phyloP scores from a whole-genome alignment of 2,797 vertebrate genomes.

The Delichon dasypus region DNA sequence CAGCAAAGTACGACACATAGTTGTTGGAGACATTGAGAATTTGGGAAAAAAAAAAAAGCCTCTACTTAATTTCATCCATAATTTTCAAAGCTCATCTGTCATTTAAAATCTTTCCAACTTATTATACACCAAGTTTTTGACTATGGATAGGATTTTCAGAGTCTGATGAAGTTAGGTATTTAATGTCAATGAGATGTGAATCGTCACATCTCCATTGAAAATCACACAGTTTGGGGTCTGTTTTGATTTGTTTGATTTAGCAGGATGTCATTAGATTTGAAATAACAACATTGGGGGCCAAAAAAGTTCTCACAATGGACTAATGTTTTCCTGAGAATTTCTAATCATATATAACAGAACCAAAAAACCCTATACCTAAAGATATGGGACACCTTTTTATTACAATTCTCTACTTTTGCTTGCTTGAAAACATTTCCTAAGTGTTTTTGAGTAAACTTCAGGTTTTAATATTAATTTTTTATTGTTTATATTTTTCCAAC shows the following conservation, averaged over 20 bases:
- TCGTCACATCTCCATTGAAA: slow-evolving; percentile 1
- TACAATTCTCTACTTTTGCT: neutral
- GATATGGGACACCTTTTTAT: neutral
- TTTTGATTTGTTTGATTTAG: slow-evolving; percentile 46
- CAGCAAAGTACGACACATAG: slow-evolving; percentile 4
- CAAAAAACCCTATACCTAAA: neutral
- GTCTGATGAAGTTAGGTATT: slow-evolving; percentile 5
- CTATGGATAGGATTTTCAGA: slow-evolving; percentile 4
- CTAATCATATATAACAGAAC: neutral
- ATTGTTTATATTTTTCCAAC: neutral
- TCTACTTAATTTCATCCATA: slow-evolving; percentile 24
- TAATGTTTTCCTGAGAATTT: neutral
- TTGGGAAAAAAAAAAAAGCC: neutral
- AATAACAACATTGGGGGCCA: neutral
- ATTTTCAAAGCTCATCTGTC: slow-evolving; percentile 35
- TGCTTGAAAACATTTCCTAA: neutral
- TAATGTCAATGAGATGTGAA: slow-evolving; percentile 13
- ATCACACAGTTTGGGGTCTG: slow-evolving; percentile 5
- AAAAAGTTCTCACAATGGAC: neutral
- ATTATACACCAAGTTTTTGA: neutral
- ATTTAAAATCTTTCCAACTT: slow-evolving; percentile 36
- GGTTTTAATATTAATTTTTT: neutral
- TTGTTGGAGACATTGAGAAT: slow-evolving; percentile 21
- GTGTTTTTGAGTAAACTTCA: neutral
- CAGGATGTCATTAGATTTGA: neutral